Conservation (phyloP, 2,113 vertebrate species). For the Chunga burmeisteri region DNA sequence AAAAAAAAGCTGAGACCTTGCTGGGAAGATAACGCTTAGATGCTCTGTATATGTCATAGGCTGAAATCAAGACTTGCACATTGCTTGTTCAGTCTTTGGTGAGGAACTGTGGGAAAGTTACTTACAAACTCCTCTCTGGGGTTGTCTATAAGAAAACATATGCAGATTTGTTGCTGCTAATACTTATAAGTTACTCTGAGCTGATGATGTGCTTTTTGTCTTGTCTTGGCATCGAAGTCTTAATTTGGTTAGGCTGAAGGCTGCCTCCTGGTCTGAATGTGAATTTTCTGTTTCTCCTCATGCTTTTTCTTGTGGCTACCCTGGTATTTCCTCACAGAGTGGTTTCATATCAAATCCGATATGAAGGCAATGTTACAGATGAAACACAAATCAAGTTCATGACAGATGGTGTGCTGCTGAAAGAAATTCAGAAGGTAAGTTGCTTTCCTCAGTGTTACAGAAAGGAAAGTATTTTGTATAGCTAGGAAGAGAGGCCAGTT, state of each 20-base stretch:
- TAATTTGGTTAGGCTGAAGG: not conserved
- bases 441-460: not conserved
- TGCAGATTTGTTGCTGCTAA: not conserved
- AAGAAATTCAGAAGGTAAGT: constrained; percentile 92
- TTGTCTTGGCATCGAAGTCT: not conserved
- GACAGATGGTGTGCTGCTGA: constrained; percentile 94
- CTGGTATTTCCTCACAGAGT: constrained; percentile 68
- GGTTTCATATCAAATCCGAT: constrained; percentile 96
- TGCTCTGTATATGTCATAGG: not conserved
- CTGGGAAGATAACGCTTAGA: not conserved
- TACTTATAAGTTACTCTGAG: not conserved
- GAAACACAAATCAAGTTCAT: constrained; percentile 97
- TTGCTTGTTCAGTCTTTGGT: not conserved
- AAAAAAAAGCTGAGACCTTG: not conserved
- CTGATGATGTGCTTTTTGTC: not conserved
- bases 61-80: not conserved
- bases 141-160: not conserved
- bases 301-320: not conserved
- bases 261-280: not conserved
- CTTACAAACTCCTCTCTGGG: not conserved
- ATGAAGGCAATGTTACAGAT: constrained; percentile 88
- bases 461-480: not conserved
- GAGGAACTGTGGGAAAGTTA: not conserved
- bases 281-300: not conserved
- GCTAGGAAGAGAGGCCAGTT: not conserved